These are phyloP conservation scores for Trachemys scripta DNA, from an alignment of 2,113 vertebrate species.

Conservation along the genomic window DNA sequence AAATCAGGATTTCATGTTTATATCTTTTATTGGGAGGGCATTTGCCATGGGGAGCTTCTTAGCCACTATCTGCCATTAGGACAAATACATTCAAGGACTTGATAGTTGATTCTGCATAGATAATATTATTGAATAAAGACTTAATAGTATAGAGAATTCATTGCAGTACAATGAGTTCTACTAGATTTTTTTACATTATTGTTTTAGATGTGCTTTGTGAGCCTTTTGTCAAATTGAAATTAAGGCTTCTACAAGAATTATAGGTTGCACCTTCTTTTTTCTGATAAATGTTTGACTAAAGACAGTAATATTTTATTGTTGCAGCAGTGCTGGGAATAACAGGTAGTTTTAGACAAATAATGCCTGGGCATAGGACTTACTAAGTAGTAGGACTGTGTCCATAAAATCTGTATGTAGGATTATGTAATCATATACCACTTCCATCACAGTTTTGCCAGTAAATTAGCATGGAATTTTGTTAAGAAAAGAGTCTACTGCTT, in stretches of 20 bases:
- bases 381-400: not conserved
- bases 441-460: not conserved
- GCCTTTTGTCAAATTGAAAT: not conserved
- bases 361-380: not conserved
- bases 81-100: conserved; percentile 33
- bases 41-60: conserved; percentile 27
- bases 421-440: not conserved
- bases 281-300: not conserved
- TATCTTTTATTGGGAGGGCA: not conserved
- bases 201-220: conserved; percentile 29
- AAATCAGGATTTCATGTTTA: conserved; percentile 55
- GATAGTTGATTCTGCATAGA: not conserved
- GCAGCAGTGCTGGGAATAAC: not conserved
- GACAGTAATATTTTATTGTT: not conserved
- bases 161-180: not conserved
- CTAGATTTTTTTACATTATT: not conserved
- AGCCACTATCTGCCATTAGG: conserved; percentile 4
- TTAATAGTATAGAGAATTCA: not conserved
- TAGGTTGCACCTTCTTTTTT: not conserved
- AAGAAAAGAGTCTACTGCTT: not conserved
- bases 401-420: not conserved
- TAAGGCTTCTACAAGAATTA: not conserved
- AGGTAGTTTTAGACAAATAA: not conserved
- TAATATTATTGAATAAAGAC: not conserved
- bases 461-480: not conserved